Evolutionary conservation across 2,888 invertebrate genomes (phyloP).

Genomic region (Epistrophe grossulariae): DNA sequence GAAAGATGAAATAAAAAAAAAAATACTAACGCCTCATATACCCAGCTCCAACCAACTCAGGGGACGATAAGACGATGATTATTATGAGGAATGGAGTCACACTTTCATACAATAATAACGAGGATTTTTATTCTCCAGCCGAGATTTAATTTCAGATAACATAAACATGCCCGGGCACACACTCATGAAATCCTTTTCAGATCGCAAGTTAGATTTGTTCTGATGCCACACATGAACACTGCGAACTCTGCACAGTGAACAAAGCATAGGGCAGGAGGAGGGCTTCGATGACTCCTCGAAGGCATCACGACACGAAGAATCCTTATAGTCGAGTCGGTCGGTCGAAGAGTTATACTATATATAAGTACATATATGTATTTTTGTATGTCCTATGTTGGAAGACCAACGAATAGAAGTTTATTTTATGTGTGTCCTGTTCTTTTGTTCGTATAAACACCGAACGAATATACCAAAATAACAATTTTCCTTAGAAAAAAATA

Average conservation of each 20-base stretch:
- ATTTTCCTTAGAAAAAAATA: slow-evolving; percentile 24
- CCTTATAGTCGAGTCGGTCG: slow-evolving; percentile 9
- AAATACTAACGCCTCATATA: slow-evolving; percentile 2
- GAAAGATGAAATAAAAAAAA: slow-evolving; percentile 9
- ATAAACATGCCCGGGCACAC: slow-evolving; percentile 65
- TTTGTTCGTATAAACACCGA: slow-evolving; percentile 63
- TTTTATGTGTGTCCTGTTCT: slow-evolving; percentile 33
- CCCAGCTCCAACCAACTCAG: slow-evolving; percentile 7
- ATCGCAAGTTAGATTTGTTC: slow-evolving; percentile 68
- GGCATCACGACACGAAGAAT: slow-evolving; percentile 57
- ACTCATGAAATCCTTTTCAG: slow-evolving; percentile 72
- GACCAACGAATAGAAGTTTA: slow-evolving; percentile 31
- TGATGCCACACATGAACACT: slow-evolving; percentile 16
- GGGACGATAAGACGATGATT: slow-evolving; percentile 68
- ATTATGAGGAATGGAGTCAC: slow-evolving; percentile 75
- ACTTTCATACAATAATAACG: slow-evolving; percentile 76
- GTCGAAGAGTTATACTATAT: not conserved
- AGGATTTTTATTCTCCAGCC: slow-evolving; percentile 72
- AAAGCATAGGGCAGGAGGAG: slow-evolving; percentile 21
- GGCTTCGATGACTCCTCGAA: slow-evolving; percentile 54
- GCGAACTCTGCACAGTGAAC: slow-evolving; percentile 7
- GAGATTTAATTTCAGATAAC: slow-evolving; percentile 76
- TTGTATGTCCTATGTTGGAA: not conserved
- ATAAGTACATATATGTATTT: not conserved
- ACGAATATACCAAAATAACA: slow-evolving; percentile 46